Evolutionary conservation across 2,888 invertebrate species (phyloP).

Genomic region (Limnephilus marmoratus): DNA sequence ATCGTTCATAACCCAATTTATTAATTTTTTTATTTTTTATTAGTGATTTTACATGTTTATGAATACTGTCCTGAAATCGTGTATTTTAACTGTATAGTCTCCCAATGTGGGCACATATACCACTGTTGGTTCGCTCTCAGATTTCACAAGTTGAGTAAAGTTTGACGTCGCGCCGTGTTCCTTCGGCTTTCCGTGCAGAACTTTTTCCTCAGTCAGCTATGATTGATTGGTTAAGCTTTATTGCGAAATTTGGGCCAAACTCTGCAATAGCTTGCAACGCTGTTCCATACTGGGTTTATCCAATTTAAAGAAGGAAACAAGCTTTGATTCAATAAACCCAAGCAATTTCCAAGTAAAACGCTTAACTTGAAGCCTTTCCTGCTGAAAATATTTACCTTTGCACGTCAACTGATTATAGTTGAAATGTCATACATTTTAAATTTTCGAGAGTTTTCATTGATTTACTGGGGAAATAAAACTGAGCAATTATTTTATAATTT

Average conservation of each 20-base stretch:
- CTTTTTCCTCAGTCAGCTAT: conserved; percentile 22
- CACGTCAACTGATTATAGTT: not conserved
- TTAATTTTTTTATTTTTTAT: not conserved
- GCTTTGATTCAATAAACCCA: not conserved
- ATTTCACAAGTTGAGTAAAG: conserved; percentile 38
- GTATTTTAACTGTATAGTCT: not conserved
- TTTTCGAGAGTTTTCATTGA: not conserved
- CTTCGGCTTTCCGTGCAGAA: not conserved
- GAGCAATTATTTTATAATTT: not conserved
- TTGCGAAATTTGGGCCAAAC: conserved; percentile 41
- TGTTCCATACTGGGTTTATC: not conserved
- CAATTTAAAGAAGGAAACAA: not conserved
- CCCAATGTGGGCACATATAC: not conserved
- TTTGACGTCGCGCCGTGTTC: not conserved
- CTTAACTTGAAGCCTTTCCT: not conserved
- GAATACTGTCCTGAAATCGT: not conserved
- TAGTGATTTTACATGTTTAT: not conserved
- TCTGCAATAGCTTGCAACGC: conserved; percentile 7
- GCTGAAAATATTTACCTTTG: not conserved
- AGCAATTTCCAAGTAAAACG: not conserved
- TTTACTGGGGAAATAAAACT: not conserved
- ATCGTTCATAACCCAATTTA: no score
- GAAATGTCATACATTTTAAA: not conserved
- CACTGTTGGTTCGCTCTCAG: not conserved
- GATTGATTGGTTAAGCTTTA: conserved; percentile 47